Evolutionary conservation across 2,113 vertebrate genomes (phyloP).

Genomic region (Sisor rabdophorus): DNA sequence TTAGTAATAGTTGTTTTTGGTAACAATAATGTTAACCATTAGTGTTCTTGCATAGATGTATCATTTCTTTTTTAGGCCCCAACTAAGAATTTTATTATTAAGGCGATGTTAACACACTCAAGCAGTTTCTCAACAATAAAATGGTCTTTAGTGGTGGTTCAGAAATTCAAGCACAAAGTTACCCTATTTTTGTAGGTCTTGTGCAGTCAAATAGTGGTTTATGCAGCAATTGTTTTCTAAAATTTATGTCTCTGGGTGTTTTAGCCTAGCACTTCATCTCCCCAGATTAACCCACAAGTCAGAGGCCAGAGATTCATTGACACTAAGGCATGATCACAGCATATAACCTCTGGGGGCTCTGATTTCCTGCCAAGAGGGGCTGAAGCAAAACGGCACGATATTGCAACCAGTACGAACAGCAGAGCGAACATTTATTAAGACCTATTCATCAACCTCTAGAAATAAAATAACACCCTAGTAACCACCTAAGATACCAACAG

Average conservation of each 20-base stretch:
- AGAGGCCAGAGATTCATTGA: neutral
- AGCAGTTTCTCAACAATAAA: neutral
- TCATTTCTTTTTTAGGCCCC: no score
- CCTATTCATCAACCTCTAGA: no score
- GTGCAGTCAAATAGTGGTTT: neutral
- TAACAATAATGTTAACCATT: no score
- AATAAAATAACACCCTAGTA: neutral
- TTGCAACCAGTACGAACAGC: neutral
- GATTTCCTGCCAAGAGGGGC: neutral
- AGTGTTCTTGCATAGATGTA: no score
- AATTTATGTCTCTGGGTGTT: neutral
- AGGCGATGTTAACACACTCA: neutral
- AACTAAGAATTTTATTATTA: no score
- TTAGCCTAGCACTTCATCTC: neutral
- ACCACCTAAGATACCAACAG: neutral
- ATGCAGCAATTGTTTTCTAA: no score
- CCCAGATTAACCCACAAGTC: neutral
- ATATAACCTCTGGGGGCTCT: neutral
- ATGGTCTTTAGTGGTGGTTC: neutral
- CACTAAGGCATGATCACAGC: neutral
- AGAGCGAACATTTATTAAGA: neutral
- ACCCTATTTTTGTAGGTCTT: neutral
- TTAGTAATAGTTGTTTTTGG: no score
- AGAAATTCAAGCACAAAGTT: neutral
- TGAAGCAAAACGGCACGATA: neutral